phyloP scores from a whole-genome alignment of 2,113 vertebrate species.

The Coptodon bakossiorum region DNA sequence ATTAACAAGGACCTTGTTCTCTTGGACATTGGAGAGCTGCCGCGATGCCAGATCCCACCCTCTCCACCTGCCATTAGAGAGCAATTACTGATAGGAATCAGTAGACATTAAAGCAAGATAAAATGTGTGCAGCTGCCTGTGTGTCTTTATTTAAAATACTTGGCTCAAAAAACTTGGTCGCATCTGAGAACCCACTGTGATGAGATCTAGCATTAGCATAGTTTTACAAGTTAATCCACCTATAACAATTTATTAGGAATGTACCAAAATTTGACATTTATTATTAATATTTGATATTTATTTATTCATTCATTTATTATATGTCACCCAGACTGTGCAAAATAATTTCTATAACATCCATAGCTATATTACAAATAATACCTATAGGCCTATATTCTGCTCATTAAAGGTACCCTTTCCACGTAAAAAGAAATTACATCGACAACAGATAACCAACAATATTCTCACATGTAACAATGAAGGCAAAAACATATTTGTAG shows the following conservation, averaged over 20 bases:
- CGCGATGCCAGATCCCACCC: neutral
- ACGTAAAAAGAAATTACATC: neutral
- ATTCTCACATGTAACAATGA: neutral
- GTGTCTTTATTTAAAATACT: neutral
- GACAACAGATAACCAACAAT: neutral
- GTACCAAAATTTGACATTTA: neutral
- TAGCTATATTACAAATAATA: neutral
- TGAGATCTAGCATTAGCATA: neutral
- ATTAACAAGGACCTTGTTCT: conserved; percentile 51
- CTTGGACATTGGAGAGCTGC: conserved; percentile 20
- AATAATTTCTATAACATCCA: neutral
- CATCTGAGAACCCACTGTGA: neutral
- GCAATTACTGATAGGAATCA: conserved; percentile 19
- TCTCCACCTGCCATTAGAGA: conserved; percentile 4
- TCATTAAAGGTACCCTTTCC: neutral
- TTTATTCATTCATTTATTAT: neutral
- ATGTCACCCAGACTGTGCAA: neutral
- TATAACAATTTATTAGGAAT: neutral
- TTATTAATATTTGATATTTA: neutral
- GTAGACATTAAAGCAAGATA: neutral
- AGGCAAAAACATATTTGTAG: neutral
- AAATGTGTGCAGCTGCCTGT: neutral
- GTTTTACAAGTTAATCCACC: neutral
- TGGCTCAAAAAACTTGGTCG: neutral
- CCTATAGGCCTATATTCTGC: neutral